Evolutionary conservation across 2,797 vertebrate species (phyloP).

Genomic region (Brotula barbata): DNA sequence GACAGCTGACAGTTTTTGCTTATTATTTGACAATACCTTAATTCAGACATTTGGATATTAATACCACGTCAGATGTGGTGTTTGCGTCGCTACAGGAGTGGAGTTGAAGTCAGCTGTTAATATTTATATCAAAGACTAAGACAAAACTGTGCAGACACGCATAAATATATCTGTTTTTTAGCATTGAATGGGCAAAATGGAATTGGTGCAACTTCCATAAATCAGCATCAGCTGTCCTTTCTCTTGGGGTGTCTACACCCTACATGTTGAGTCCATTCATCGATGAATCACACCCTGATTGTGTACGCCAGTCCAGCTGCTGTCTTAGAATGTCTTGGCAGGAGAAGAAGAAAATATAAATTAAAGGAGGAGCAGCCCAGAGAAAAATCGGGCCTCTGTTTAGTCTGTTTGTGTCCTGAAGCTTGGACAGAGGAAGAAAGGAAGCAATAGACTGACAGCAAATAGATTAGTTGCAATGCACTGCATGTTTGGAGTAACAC

Average conservation of each 20-base stretch:
- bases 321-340: slow-evolving; percentile 51
- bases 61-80: slow-evolving; percentile 4
- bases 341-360: slow-evolving; percentile 23
- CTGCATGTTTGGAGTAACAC: slow-evolving; percentile 8
- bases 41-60: slow-evolving; percentile 7
- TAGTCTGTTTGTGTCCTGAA: slow-evolving; percentile 21
- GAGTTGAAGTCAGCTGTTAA: slow-evolving; percentile 6
- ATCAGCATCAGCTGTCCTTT: slow-evolving; percentile 22
- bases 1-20: slow-evolving; percentile 9
- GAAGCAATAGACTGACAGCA: slow-evolving; percentile 3
- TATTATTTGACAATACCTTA: not conserved
- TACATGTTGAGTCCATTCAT: slow-evolving; percentile 49
- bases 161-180: not conserved
- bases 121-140: slow-evolving; percentile 6
- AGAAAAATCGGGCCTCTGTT: slow-evolving; percentile 10
- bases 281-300: slow-evolving; percentile 55
- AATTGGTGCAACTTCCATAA: too few relatives aligned
- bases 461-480: not conserved
- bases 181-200: not conserved
- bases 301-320: slow-evolving; percentile 59
- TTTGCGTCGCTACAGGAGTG: not conserved
- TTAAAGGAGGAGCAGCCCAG: slow-evolving; percentile 22
- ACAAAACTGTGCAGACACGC: too few relatives aligned
- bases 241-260: slow-evolving; percentile 41
- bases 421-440: slow-evolving; percentile 9